These are phyloP conservation scores for Rhinichthys klamathensis DNA, from an alignment of 2,113 vertebrate genomes.

Conservation along the genomic window DNA sequence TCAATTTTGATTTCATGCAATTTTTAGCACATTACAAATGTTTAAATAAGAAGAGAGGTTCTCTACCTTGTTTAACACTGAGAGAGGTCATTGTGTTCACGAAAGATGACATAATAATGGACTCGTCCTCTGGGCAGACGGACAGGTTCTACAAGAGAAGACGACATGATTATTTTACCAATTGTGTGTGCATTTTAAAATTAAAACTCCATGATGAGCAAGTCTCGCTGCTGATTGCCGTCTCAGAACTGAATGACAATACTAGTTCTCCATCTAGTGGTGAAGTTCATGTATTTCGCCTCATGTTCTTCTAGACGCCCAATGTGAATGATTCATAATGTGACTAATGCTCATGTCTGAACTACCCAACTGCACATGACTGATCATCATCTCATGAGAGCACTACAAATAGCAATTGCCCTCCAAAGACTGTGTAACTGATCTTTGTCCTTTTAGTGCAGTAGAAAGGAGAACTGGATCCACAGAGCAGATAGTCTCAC, in stretches of 20 bases:
- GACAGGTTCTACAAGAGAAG: slow-evolving; percentile 87
- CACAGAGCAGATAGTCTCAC: slow-evolving; percentile 67
- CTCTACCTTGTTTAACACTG: slow-evolving; percentile 94
- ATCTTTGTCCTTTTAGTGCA: neutral
- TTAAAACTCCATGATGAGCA: neutral
- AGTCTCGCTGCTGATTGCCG: neutral
- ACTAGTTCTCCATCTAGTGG: slow-evolving; percentile 61
- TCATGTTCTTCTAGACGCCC: neutral
- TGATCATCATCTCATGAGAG: neutral
- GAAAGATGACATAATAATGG: slow-evolving; percentile 99
- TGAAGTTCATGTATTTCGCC: slow-evolving; percentile 57
- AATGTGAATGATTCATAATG: neutral
- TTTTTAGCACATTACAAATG: neutral
- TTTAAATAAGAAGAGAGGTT: neutral
- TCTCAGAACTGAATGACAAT: neutral
- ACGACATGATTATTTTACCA: slow-evolving; percentile 29
- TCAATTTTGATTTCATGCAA: neutral
- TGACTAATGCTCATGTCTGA: slow-evolving; percentile 32
- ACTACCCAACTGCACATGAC: neutral
- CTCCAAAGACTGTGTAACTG: neutral
- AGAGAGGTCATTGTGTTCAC: slow-evolving; percentile 99
- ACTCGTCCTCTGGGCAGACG: slow-evolving; percentile 98
- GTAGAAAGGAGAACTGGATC: neutral
- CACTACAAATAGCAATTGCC: slow-evolving; percentile 13
- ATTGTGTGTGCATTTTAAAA: neutral